Conservation (phyloP, 2,888 invertebrate species). For the Chrysopilus asiliformis region DNA sequence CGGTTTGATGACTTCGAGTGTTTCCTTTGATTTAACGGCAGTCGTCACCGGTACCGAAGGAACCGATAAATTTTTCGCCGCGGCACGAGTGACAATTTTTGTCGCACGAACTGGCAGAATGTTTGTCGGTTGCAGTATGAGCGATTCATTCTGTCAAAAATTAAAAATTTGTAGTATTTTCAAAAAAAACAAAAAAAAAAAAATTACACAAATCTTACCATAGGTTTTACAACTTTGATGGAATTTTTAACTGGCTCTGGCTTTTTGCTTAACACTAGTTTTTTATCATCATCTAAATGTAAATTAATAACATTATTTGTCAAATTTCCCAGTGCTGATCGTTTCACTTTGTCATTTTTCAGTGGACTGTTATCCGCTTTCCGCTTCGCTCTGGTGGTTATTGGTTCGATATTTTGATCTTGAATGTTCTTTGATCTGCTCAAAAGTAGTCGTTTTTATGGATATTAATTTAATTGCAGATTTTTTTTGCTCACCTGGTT, state of each 20-base stretch:
- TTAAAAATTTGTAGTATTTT: not conserved
- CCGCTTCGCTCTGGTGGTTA: slow-evolving; percentile 44
- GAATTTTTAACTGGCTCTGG: slow-evolving; percentile 4
- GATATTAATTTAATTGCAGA: not conserved
- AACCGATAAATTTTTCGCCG: slow-evolving; percentile 23
- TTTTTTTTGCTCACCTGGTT: not conserved
- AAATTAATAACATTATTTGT: slow-evolving; percentile 43
- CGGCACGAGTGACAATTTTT: slow-evolving; percentile 30
- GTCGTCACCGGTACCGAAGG: slow-evolving; percentile 32
- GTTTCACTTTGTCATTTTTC: slow-evolving; percentile 59
- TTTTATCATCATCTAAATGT: slow-evolving; percentile 9
- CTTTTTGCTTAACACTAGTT: slow-evolving; percentile 4
- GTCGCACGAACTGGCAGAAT: slow-evolving; percentile 18
- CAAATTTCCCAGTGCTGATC: slow-evolving; percentile 76
- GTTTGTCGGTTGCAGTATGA: slow-evolving; percentile 23
- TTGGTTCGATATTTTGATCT: slow-evolving; percentile 27
- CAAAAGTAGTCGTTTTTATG: not conserved
- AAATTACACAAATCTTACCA: no score
- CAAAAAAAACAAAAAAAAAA: no score
- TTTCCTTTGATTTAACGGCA: slow-evolving; percentile 32
- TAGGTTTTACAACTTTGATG: no score
- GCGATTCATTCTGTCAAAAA: slow-evolving; percentile 27
- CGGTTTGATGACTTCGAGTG: slow-evolving; percentile 25
- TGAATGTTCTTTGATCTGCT: slow-evolving; percentile 19
- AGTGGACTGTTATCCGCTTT: slow-evolving; percentile 70